Conservation (phyloP, 2,113 vertebrate species). For the Ramphastos sulfuratus region DNA sequence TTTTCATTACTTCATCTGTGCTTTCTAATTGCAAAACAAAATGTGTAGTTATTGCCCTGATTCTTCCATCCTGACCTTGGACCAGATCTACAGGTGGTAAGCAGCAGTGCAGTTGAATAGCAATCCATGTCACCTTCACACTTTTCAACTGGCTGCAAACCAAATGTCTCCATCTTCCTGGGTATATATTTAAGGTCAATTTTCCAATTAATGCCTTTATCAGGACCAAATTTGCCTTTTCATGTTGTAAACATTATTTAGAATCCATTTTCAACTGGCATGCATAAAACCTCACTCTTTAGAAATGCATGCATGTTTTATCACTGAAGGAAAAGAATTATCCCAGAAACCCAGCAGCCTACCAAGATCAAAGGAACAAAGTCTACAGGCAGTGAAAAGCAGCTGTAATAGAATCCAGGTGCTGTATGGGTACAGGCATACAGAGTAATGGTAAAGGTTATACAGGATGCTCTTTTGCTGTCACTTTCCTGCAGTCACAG, state of each 20-base stretch:
- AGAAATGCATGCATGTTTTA: background rate
- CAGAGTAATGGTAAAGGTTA: background rate
- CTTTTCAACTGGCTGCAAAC: background rate
- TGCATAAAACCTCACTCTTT: background rate
- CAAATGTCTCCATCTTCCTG: background rate
- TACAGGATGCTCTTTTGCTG: background rate
- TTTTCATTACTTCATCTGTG: constrained; percentile 24
- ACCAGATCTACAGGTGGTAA: background rate
- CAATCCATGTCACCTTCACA: background rate
- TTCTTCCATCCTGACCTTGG: background rate
- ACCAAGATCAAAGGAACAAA: background rate
- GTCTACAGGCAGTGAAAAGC: background rate
- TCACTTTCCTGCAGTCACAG: background rate
- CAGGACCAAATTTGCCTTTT: background rate
- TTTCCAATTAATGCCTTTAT: background rate
- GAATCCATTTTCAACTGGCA: background rate
- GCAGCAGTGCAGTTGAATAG: background rate
- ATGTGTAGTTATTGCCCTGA: background rate
- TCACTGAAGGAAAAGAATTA: background rate
- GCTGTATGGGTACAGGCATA: background rate
- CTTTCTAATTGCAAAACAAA: constrained; percentile 23
- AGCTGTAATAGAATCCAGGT: background rate
- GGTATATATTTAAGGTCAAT: background rate
- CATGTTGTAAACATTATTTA: background rate
- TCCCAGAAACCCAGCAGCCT: background rate